These are phyloP conservation scores for Pyrrhosoma nymphula DNA, from an alignment of 2,888 invertebrate species.

Conservation along the genomic window DNA sequence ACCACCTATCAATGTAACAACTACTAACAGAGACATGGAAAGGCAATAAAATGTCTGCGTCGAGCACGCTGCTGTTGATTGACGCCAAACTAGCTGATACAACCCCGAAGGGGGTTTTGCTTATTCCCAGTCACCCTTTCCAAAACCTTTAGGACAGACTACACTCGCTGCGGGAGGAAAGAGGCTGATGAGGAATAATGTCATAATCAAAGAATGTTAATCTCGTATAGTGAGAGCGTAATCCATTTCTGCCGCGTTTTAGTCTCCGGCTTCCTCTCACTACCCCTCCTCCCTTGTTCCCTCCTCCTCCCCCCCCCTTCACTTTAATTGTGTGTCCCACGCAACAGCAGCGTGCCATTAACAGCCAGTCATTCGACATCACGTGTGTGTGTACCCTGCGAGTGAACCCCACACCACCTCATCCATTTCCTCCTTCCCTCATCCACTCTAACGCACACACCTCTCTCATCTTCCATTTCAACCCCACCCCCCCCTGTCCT, in stretches of 20 bases:
- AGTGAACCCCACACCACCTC: neutral
- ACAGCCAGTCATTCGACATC: constrained; percentile 36
- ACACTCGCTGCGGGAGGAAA: neutral
- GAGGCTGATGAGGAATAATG: constrained; percentile 1
- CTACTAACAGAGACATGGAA: neutral
- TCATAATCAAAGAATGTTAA: constrained; percentile 39
- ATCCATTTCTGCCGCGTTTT: constrained; percentile 31
- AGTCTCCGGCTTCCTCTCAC: neutral
- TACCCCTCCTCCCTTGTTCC: neutral
- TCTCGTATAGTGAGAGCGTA: constrained; percentile 12
- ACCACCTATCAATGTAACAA: no score
- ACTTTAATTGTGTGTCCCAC: constrained; percentile 36
- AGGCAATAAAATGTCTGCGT: neutral
- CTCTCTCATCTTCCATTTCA: neutral
- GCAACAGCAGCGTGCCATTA: constrained; percentile 14
- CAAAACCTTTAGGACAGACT: neutral
- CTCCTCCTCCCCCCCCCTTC: neutral
- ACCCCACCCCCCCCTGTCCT: neutral
- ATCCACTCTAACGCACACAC: neutral
- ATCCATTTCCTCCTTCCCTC: neutral
- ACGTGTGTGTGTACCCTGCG: neutral
- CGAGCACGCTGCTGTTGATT: neutral
- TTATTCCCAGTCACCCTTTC: neutral
- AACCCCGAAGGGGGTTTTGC: neutral
- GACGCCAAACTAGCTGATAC: neutral